A percentile compares a stretch with the other conserved stretches of the same genome.
Conservation (phyloP, 2,113 vertebrate genomes). For the Struthio camelus region DNA sequence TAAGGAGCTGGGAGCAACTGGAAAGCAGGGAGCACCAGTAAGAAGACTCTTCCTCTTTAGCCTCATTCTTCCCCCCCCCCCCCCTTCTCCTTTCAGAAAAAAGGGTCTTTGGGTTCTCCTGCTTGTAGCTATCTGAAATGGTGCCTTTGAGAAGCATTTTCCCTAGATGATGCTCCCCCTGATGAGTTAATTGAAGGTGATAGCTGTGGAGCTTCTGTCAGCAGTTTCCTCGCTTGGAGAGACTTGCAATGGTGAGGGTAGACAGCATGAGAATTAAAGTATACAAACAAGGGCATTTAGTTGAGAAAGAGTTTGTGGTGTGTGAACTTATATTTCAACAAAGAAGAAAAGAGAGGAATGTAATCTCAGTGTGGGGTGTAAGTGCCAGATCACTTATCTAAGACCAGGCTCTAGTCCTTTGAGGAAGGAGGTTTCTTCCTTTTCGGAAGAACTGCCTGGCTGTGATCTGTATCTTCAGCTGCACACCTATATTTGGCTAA, state of each 20-base stretch:
- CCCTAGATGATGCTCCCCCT: background rate
- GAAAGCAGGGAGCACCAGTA: background rate
- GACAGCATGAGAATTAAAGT: background rate
- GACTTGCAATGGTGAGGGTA: background rate
- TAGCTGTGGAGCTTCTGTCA: background rate
- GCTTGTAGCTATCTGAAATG: background rate
- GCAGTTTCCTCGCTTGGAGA: background rate
- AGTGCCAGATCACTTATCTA: background rate
- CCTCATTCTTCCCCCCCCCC: background rate
- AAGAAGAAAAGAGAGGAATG: background rate
- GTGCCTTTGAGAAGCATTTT: background rate
- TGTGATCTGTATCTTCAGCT: background rate
- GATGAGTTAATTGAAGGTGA: constrained; percentile 13
- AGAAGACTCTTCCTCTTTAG: background rate
- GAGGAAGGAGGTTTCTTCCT: background rate
- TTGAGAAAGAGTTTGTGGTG: background rate
- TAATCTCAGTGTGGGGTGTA: background rate
- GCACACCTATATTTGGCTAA: rapidly evolving
- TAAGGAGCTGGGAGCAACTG: background rate
- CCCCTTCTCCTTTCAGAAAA: background rate
- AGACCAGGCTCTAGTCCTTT: background rate
- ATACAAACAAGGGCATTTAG: background rate
- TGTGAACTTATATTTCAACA: background rate
- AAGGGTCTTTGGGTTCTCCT: background rate
- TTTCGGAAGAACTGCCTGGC: background rate